Percentiles rank a stretch among this genome's conserved stretches.
These are phyloP conservation scores for Pseudolaguvia tuberculata DNA, from an alignment of 2,113 vertebrate species.

Conservation along the genomic window DNA sequence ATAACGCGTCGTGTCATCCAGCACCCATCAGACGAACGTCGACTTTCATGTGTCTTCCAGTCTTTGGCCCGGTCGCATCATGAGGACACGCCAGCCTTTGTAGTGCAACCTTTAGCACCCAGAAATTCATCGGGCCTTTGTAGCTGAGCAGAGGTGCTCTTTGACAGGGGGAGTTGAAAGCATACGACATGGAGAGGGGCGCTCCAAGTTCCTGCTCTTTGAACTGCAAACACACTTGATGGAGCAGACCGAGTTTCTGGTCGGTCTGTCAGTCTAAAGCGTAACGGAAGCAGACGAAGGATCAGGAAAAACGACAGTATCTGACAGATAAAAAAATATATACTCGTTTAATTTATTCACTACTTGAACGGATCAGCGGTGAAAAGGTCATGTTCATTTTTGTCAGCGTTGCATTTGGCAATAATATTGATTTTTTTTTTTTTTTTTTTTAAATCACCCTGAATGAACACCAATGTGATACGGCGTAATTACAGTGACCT, in stretches of 20 bases:
- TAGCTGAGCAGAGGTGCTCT: constrained; percentile 78
- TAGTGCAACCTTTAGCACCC: constrained; percentile 81
- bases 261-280: constrained; percentile 37
- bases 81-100: constrained; percentile 69
- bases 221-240: constrained; percentile 63
- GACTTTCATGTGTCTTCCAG: constrained; percentile 45
- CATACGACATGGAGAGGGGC: constrained; percentile 77
- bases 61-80: constrained; percentile 67
- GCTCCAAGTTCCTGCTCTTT: constrained; percentile 86
- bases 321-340: not conserved
- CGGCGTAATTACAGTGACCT: too few relatives aligned
- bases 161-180: constrained; percentile 91
- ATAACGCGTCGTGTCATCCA: constrained; percentile 45
- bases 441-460: too few relatives aligned
- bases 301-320: not conserved
- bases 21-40: constrained; percentile 33
- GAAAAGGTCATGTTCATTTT: too few relatives aligned
- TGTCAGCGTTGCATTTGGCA: not conserved
- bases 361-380: not conserved
- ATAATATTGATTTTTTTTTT: not conserved
- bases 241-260: constrained; percentile 31
- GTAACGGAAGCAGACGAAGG: not conserved
- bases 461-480: too few relatives aligned
- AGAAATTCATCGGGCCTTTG: constrained; percentile 77
- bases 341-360: not conserved